phyloP scores from a whole-genome alignment of 64 coral and sea anemone genomes.

The Stichodactyla mertensii region DNA sequence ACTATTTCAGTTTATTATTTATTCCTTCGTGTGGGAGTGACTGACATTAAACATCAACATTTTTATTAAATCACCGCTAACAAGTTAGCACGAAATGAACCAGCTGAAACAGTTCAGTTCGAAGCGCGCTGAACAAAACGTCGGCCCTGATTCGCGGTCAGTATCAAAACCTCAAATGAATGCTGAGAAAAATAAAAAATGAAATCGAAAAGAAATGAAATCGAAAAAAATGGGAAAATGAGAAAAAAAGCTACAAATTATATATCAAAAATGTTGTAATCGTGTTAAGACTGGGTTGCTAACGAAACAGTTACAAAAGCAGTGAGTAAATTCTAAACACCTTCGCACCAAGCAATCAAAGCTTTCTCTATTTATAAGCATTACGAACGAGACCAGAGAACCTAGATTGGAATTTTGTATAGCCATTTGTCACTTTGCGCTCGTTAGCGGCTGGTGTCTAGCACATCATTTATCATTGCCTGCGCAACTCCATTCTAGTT shows the following conservation, averaged over 20 bases:
- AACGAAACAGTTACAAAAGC: not conserved
- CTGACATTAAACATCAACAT: too few species aligned
- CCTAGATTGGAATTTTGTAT: not conserved
- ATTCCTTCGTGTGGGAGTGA: too few species aligned
- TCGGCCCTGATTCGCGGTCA: too few species aligned
- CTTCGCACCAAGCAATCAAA: not conserved
- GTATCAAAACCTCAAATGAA: not conserved
- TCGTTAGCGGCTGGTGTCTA: not conserved
- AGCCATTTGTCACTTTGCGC: not conserved
- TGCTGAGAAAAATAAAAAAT: not conserved
- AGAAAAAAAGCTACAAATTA: not conserved
- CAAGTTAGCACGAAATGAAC: too few species aligned
- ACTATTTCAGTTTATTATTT: too few species aligned
- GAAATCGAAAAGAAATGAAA: not conserved
- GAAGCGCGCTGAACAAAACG: too few species aligned
- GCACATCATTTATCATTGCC: constrained; percentile 12
- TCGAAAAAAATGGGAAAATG: not conserved
- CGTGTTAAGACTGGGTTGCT: not conserved
- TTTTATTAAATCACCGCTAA: too few species aligned
- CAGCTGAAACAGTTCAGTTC: too few species aligned
- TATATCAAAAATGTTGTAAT: not conserved
- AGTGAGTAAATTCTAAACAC: not conserved
- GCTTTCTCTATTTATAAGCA: not conserved
- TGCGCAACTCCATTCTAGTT: not conserved
- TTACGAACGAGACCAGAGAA: not conserved